Base-by-base conservation (phyloP, 2,888 invertebrate genomes). In the Patella ulyssiponensis region DNA sequence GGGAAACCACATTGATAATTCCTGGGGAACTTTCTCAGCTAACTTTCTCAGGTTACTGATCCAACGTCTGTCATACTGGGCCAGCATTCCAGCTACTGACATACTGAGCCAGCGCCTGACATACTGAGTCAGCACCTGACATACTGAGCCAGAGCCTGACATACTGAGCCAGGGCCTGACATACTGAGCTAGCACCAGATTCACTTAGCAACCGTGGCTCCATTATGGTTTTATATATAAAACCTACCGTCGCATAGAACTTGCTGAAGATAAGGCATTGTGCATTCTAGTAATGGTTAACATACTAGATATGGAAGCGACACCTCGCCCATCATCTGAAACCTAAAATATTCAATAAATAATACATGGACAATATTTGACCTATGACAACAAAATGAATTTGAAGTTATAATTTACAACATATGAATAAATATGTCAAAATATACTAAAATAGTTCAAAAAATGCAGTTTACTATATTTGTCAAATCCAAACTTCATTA, bases 241-340 rank as follows among this genome's bases (percentile, higher is more conserved):
- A 44, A 72, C 75, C 73, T 82, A 93, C 93, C 93, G 90, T 85
- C 93, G 87, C 93, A 93, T 93, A 51, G 80, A 84, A 23, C 89
- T 80, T 12, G 92, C 91, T 20, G 93, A 91, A 23, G 90, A 90
- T 52, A 92, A 81, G 44, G 93, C 89, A 84, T 93, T 94, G 87
- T 94, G 93, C 27, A 94, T 89, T 69, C 94, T 87, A 1, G 93
- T 93, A 58, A 93, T 89, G 54, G 92, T 93, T 74, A 94, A 88
- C 93, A 94, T 94, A 80, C 92, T 90, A 27, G 93, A 87, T 71
- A 94, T 93, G 12, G 89, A 88, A 3, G 93, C 90, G 4, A 94
- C 92, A 12, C 94, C 94, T 54, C 93, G 86, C 3, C 93, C 93
- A 75, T 90, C 89, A 11, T 90, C 90, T 3, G 93, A 92, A 14